Percentiles rank a stretch among this genome's conserved stretches.
These are phyloP conservation scores for Passer domesticus DNA, from an alignment of 2,113 vertebrate species.

Conservation along the genomic window DNA sequence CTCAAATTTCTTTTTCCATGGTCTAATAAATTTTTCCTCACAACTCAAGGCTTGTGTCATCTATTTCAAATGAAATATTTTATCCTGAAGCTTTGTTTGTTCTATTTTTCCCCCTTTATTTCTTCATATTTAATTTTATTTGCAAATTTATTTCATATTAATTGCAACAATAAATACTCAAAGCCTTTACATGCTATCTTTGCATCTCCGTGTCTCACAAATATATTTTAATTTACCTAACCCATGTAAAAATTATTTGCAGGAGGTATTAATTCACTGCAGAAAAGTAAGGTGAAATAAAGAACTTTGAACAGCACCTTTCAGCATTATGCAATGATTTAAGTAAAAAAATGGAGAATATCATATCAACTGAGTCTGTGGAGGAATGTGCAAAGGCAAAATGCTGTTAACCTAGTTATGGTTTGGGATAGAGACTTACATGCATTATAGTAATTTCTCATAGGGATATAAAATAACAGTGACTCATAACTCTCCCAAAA, in stretches of 20 bases:
- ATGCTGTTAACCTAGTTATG: not conserved
- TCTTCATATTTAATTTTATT: not conserved
- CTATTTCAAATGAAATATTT: not conserved
- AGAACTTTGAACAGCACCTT: not conserved
- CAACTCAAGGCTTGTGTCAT: not conserved
- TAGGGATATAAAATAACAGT: not conserved
- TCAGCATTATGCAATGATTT: not conserved
- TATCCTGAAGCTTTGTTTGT: not conserved
- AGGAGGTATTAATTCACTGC: not conserved
- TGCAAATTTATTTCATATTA: not conserved
- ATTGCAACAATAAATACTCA: not conserved
- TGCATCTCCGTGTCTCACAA: not conserved
- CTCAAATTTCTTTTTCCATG: not conserved
- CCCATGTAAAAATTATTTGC: not conserved
- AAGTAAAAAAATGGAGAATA: not conserved
- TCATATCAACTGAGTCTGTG: not conserved
- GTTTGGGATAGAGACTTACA: not conserved
- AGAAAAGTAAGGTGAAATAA: not conserved
- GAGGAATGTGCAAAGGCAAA: not conserved
- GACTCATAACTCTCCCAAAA: not conserved
- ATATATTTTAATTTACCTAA: not conserved
- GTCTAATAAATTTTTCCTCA: not conserved
- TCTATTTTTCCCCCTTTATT: not conserved
- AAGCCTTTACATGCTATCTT: not conserved
- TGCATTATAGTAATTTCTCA: not conserved